Conservation (phyloP, 2,113 vertebrate genomes). For the Perccottus glenii region DNA sequence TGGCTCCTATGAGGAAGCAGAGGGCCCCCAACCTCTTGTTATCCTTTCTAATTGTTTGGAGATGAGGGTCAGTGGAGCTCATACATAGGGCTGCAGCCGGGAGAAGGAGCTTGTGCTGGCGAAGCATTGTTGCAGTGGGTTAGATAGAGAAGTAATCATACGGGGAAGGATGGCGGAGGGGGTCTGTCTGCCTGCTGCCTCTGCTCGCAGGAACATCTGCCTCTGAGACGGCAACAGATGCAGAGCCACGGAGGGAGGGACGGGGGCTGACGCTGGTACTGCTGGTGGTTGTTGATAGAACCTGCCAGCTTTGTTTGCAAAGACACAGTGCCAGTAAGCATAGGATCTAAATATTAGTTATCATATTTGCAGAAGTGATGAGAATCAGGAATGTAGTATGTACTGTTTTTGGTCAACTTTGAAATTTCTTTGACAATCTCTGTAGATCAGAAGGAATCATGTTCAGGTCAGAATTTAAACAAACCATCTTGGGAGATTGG, state of each 20-base stretch:
- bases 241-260: constrained; percentile 51
- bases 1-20: constrained; percentile 24
- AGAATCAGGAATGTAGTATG: no score
- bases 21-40: constrained; percentile 40
- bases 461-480: no score
- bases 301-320: constrained; percentile 26
- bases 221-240: constrained; percentile 71
- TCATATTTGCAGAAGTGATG: neutral
- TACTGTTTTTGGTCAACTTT: no score
- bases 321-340: constrained; percentile 16
- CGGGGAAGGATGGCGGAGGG: constrained; percentile 14
- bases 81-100: constrained; percentile 41
- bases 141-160: constrained; percentile 53
- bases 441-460: no score
- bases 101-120: constrained; percentile 11
- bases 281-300: constrained; percentile 22
- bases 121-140: constrained; percentile 43
- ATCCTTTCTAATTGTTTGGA: constrained; percentile 57
- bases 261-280: constrained; percentile 11
- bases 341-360: constrained; percentile 26
- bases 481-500: no score
- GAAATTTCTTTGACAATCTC: no score
- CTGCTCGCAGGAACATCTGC: constrained; percentile 70
- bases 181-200: constrained; percentile 63
- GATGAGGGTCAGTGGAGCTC: constrained; percentile 62